These are phyloP conservation scores for Selene dorsalis DNA, from an alignment of 2,797 vertebrate species.

Conservation along the genomic window DNA sequence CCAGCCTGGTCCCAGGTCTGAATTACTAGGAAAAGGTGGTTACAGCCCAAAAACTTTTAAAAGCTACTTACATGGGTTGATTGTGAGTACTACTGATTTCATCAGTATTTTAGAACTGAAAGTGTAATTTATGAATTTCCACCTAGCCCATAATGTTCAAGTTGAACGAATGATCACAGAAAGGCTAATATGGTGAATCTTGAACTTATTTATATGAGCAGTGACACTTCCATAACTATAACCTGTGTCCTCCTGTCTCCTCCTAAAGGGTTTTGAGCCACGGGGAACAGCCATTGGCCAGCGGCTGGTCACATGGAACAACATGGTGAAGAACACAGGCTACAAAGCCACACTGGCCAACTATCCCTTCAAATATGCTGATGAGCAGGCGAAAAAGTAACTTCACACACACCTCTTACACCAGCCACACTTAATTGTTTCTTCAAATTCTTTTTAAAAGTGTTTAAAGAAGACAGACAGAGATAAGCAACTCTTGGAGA, in stretches of 20 bases:
- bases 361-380: constrained; percentile 98
- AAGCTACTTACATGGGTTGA: no score
- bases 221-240: neutral
- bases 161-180: neutral
- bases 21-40: no score
- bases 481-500: neutral
- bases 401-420: neutral
- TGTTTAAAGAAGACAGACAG: neutral
- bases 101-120: neutral
- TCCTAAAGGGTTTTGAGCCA: constrained; percentile 94
- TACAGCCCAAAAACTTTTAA: no score
- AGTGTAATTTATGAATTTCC: neutral
- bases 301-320: constrained; percentile 97
- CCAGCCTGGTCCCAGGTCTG: no score
- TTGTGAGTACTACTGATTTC: neutral
- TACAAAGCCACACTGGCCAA: constrained; percentile 98
- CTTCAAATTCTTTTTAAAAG: neutral
- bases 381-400: constrained; percentile 97
- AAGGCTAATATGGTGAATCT: neutral
- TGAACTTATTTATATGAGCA: neutral
- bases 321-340: constrained; percentile 99
- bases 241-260: neutral
- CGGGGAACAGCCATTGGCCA: constrained; percentile 97
- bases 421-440: neutral
- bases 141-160: neutral